A percentile compares a stretch with the other conserved stretches of the same genome.
These are phyloP conservation scores for Eupithecia centaureata DNA, from an alignment of 2,888 invertebrate genomes.

Conservation along the genomic window DNA sequence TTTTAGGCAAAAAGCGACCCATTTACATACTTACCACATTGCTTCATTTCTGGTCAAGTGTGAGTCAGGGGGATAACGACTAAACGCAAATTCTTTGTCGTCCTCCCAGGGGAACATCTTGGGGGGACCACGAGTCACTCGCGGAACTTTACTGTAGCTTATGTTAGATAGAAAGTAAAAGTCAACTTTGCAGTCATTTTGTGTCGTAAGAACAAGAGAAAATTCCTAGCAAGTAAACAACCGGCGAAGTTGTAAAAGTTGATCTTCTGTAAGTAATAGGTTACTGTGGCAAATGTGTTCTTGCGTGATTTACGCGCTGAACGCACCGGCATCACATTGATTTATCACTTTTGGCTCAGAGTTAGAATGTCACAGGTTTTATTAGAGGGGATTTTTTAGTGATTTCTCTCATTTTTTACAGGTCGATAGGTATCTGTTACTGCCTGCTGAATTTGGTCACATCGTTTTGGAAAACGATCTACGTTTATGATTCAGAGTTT, in stretches of 20 bases:
- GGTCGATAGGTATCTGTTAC: neutral
- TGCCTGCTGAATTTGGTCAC: neutral
- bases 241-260: slow-evolving; percentile 1
- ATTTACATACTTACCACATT: too few relatives aligned
- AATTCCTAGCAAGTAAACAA: slow-evolving; percentile 2
- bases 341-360: slow-evolving; percentile 40
- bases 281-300: slow-evolving; percentile 25
- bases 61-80: too few relatives aligned
- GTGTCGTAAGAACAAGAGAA: neutral
- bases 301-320: slow-evolving; percentile 42
- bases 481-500: neutral
- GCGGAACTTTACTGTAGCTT: too few relatives aligned
- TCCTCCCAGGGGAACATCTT: too few relatives aligned
- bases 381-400: slow-evolving; percentile 31
- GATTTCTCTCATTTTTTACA: slow-evolving; percentile 26
- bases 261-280: slow-evolving; percentile 16
- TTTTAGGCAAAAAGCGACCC: too few relatives aligned
- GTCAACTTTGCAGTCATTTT: neutral
- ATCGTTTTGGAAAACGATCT: neutral
- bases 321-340: slow-evolving; percentile 44
- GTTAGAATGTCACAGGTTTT: slow-evolving; percentile 41
- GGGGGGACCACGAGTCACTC: too few relatives aligned
- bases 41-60: too few relatives aligned
- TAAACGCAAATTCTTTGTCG: too few relatives aligned
- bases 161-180: neutral